Percentiles rank a stretch among this genome's conserved stretches.
Evolutionary conservation across 2,888 invertebrate genomes (phyloP).

Genomic region (Drosophila helvetica): DNA sequence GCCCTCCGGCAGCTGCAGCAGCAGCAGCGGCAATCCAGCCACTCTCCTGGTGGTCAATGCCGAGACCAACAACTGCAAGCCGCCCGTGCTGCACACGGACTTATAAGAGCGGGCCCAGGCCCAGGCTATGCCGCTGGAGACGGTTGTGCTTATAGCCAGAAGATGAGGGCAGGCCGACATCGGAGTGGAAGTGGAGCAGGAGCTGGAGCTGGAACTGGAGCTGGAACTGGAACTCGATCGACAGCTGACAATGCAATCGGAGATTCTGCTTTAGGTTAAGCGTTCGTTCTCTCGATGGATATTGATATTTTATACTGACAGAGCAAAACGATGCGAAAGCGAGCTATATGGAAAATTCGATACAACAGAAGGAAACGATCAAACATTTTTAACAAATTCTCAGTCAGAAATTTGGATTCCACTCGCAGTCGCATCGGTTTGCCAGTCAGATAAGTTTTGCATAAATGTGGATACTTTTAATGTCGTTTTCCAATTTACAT

Average conservation of each 20-base stretch:
- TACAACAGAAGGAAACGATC: no score
- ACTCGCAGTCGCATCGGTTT: slow-evolving; percentile 29
- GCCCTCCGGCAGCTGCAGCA: slow-evolving; percentile 8
- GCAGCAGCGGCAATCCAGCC: slow-evolving; percentile 23
- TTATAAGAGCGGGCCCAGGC: slow-evolving; percentile 75
- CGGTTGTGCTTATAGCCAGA: slow-evolving; percentile 66
- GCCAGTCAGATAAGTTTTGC: slow-evolving; percentile 8
- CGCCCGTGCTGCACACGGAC: slow-evolving; percentile 81
- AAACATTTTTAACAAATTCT: no score
- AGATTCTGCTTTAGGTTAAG: slow-evolving; percentile 52
- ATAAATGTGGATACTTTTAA: slow-evolving; percentile 33
- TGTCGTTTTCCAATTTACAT: slow-evolving; percentile 40
- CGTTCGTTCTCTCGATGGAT: slow-evolving; percentile 2
- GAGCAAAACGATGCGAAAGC: slow-evolving; percentile 6
- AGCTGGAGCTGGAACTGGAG: slow-evolving; percentile 2
- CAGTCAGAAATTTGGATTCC: no score
- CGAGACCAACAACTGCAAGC: slow-evolving; percentile 65
- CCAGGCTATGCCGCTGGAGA: slow-evolving; percentile 61
- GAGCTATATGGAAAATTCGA: neutral
- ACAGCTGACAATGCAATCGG: slow-evolving; percentile 44
- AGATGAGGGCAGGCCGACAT: slow-evolving; percentile 56
- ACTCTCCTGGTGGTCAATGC: slow-evolving; percentile 58
- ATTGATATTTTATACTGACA: slow-evolving; percentile 30
- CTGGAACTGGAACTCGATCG: slow-evolving; percentile 20
- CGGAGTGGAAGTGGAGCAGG: slow-evolving; percentile 10